A percentile compares a stretch with the other conserved stretches of the same genome.
Evolutionary conservation across 2,113 vertebrate species (phyloP).

Genomic region (Penelope pileata): DNA sequence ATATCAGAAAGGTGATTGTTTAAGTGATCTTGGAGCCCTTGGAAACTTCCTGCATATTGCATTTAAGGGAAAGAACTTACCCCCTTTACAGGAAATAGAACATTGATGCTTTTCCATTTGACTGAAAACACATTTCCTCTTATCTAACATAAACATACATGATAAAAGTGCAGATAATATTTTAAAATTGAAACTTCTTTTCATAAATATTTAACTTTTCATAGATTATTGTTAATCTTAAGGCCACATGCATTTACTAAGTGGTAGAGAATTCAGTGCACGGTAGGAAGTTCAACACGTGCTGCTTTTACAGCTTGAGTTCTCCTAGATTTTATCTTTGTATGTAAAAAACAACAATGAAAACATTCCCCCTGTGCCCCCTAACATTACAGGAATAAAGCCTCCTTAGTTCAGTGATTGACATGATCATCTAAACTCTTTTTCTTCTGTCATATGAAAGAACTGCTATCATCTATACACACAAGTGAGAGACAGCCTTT

Average conservation of each 20-base stretch:
- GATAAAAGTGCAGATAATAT: neutral
- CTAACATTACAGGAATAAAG: slow-evolving; percentile 34
- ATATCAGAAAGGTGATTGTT: slow-evolving; percentile 1
- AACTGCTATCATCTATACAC: neutral
- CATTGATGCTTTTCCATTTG: neutral
- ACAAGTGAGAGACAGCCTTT: slow-evolving; percentile 18
- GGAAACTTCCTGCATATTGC: neutral
- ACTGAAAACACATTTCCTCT: slow-evolving; percentile 35
- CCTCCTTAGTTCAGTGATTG: neutral
- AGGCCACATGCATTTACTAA: neutral
- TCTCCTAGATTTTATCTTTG: neutral
- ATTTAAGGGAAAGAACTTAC: slow-evolving; percentile 6
- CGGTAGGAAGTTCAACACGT: neutral
- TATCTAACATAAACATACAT: slow-evolving; percentile 18
- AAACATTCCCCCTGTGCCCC: neutral
- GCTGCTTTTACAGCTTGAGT: neutral
- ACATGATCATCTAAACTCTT: slow-evolving; percentile 20
- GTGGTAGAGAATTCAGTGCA: neutral
- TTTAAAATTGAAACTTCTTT: slow-evolving; percentile 18
- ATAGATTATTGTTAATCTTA: neutral
- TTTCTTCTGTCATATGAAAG: slow-evolving; percentile 12
- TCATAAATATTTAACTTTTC: slow-evolving; percentile 55
- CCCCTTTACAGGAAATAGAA: slow-evolving; percentile 4
- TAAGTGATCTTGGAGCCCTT: neutral
- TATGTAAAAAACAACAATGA: neutral